A percentile compares a stretch with the other conserved stretches of the same genome.
Evolutionary conservation across 2,113 vertebrate species (phyloP).

Genomic region (Calypte anna): DNA sequence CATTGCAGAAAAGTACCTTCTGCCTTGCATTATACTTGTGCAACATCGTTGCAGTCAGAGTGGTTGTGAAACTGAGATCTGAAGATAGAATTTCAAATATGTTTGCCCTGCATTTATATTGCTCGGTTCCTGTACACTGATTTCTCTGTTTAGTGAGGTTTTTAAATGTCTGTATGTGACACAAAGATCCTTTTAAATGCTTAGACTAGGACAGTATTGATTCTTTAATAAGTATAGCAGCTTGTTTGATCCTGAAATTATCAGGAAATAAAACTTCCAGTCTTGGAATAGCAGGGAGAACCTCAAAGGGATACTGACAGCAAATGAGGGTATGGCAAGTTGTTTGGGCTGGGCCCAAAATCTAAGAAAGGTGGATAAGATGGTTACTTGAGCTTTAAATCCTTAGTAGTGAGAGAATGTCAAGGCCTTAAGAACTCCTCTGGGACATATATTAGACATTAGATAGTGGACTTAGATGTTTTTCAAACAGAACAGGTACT

Average conservation of each 20-base stretch:
- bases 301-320: neutral
- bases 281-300: neutral
- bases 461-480: neutral
- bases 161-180: neutral
- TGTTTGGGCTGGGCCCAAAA: neutral
- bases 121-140: neutral
- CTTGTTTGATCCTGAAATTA: neutral
- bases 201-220: neutral
- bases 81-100: neutral
- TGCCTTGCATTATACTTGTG: slow-evolving; percentile 20
- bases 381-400: neutral
- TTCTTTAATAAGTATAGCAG: neutral
- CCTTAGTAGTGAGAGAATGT: neutral
- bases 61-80: neutral
- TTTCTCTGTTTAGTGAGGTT: neutral
- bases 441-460: neutral
- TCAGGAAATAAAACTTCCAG: neutral
- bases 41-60: neutral
- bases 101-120: neutral
- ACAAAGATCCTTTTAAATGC: neutral
- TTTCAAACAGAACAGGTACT: neutral
- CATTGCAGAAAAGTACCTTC: neutral
- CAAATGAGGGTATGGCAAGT: accelerated
- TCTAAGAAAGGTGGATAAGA: neutral
- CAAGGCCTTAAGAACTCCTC: neutral